Conservation (phyloP, 2,888 invertebrate species). For the Andrena chrysosceles region DNA sequence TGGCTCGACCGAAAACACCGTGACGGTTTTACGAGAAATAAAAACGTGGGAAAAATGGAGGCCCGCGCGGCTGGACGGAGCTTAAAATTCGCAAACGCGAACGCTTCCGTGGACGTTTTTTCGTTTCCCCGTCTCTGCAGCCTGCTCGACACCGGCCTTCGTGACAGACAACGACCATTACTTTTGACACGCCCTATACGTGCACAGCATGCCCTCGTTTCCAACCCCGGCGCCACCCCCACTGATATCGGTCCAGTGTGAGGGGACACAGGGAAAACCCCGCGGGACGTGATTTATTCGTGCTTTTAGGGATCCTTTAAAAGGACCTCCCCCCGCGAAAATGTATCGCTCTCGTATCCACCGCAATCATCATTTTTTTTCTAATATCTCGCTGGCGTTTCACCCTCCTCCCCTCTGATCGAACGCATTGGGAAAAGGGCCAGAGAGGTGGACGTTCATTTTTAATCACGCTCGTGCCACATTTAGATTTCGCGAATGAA, state of each 20-base stretch:
- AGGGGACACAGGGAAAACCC: conserved; percentile 37
- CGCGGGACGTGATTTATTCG: conserved; percentile 74
- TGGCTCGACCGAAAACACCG: neutral
- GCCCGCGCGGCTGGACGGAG: neutral
- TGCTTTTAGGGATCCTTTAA: conserved; percentile 71
- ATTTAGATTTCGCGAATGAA: neutral
- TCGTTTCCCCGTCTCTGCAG: conserved; percentile 2
- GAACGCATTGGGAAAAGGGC: neutral
- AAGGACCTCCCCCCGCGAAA: conserved; percentile 58
- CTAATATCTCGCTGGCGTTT: neutral
- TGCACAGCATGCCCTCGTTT: conserved; percentile 54
- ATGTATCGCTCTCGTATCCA: conserved; percentile 37
- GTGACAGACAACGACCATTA: conserved; percentile 76
- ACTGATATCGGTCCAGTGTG: conserved; percentile 26
- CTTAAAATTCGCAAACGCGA: conserved; percentile 27
- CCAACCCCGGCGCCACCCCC: conserved; percentile 14
- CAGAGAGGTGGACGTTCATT: neutral
- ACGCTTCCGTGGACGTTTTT: conserved; percentile 30
- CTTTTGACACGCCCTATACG: conserved; percentile 73
- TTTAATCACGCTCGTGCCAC: neutral
- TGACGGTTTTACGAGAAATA: neutral
- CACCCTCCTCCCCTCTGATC: too few relatives aligned
- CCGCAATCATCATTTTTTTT: conserved; percentile 37
- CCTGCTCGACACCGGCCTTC: conserved; percentile 42
- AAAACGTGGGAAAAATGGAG: neutral